Percentiles rank a stretch among this genome's conserved stretches.
Conservation (phyloP, 2,888 invertebrate species). For the Serrognathus titanus region DNA sequence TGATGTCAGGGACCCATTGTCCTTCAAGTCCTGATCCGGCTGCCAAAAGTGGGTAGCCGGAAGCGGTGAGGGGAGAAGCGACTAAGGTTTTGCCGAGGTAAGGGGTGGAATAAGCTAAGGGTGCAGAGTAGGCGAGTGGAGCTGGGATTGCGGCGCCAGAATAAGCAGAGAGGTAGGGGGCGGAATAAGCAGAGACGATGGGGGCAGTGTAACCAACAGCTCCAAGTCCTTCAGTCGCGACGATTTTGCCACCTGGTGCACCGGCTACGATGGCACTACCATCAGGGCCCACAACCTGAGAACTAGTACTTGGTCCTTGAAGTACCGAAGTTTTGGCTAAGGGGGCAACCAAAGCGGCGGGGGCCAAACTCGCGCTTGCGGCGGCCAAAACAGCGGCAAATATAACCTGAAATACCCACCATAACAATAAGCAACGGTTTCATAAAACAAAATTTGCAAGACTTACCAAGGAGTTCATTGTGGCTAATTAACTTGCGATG, state of each 20-base stretch:
- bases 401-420: constrained; percentile 4
- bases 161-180: constrained; percentile 7
- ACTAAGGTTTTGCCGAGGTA: constrained; percentile 14
- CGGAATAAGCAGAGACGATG: constrained; percentile 2
- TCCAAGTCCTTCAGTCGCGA: constrained; percentile 11
- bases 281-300: constrained; percentile 21
- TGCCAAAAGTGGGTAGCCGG: constrained; percentile 28
- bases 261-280: constrained; percentile 21
- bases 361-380: constrained; percentile 17
- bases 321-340: constrained; percentile 15
- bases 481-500: constrained; percentile 7
- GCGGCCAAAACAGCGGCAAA: constrained; percentile 20
- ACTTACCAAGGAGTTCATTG: constrained; percentile 18
- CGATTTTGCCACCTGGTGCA: constrained; percentile 20
- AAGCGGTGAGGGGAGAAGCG: constrained; percentile 19
- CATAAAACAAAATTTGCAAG: background rate
- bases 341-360: constrained; percentile 11
- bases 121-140: background rate
- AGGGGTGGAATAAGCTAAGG: constrained; percentile 13
- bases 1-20: constrained; percentile 32
- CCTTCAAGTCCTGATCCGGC: constrained; percentile 32
- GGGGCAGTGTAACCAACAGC: constrained; percentile 13
- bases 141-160: constrained; percentile 11
- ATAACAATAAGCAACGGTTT: background rate
- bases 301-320: constrained; percentile 23